These are phyloP conservation scores for Copsychus sechellarum DNA, from an alignment of 2,113 vertebrate species.

Conservation along the genomic window DNA sequence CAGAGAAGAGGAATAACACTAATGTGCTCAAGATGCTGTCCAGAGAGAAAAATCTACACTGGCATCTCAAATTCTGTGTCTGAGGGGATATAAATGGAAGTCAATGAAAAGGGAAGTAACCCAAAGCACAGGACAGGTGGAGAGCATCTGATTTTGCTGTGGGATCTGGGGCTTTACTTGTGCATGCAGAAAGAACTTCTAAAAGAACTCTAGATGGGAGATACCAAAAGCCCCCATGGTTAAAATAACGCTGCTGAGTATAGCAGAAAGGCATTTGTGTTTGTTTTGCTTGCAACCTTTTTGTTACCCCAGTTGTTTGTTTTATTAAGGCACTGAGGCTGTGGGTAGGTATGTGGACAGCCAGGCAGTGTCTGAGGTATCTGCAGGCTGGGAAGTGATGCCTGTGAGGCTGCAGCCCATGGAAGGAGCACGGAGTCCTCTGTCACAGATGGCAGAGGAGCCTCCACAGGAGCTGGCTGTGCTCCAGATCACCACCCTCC, in stretches of 20 bases:
- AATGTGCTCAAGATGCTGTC: not conserved
- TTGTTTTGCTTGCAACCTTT: not conserved
- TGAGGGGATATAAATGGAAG: not conserved
- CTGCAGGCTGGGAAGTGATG: not conserved
- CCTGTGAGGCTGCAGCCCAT: not conserved
- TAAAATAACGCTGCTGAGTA: not conserved
- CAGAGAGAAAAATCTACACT: not conserved
- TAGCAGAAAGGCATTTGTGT: not conserved
- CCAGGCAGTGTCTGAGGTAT: accelerated
- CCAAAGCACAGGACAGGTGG: not conserved
- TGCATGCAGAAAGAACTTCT: accelerated
- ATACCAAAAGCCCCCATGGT: not conserved
- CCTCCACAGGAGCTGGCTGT: not conserved
- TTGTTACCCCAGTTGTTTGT: not conserved
- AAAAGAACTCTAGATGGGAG: not conserved
- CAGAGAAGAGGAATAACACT: not conserved
- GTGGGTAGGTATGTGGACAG: too few species aligned
- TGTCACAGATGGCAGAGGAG: not conserved
- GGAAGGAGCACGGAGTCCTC: not conserved
- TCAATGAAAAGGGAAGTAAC: not conserved
- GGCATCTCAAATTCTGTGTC: not conserved
- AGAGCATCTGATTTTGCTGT: not conserved
- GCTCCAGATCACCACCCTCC: not conserved
- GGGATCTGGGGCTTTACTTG: not conserved
- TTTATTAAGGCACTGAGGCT: not conserved